A percentile compares a stretch with the other conserved stretches of the same genome.
phyloP scores from a whole-genome alignment of 2,113 vertebrate genomes.

The Pangasianodon gigas region DNA sequence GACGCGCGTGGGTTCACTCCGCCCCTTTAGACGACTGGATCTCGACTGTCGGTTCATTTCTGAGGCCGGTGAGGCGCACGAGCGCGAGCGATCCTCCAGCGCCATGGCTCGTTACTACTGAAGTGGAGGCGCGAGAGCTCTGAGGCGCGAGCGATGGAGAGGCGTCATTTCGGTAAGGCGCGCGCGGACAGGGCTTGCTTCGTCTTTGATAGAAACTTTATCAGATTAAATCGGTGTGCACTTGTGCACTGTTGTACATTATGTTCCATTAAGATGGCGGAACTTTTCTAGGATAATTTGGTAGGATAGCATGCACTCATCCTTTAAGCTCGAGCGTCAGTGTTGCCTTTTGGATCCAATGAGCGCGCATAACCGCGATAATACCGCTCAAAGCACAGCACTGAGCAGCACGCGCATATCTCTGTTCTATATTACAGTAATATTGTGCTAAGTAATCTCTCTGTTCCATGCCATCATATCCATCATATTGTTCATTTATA shows the following conservation, averaged over 20 bases:
- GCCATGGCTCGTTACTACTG: background rate
- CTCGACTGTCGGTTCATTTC: background rate
- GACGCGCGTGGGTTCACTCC: background rate
- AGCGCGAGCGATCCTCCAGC: background rate
- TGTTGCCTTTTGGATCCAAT: background rate
- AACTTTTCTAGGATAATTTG: background rate
- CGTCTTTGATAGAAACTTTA: background rate
- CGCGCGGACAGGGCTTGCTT: background rate
- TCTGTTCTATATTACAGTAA: background rate
- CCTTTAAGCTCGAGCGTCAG: background rate
- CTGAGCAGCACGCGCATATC: background rate
- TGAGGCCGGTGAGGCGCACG: constrained; percentile 18
- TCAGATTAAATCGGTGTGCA: background rate
- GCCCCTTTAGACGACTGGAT: background rate
- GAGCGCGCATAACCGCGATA: background rate
- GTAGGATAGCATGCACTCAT: background rate
- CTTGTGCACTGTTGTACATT: background rate
- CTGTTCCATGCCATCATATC: background rate
- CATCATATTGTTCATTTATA: background rate
- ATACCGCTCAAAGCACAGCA: background rate
- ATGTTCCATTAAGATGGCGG: background rate
- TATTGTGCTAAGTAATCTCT: background rate
- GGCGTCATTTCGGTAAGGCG: constrained; percentile 28
- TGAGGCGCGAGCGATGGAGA: constrained; percentile 7
- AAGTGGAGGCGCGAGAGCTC: background rate